Evolutionary conservation across 2,888 invertebrate genomes (phyloP), one percentile per base, ranked within the genome.

Genomic region (Heterodera filipjevi): DNA sequence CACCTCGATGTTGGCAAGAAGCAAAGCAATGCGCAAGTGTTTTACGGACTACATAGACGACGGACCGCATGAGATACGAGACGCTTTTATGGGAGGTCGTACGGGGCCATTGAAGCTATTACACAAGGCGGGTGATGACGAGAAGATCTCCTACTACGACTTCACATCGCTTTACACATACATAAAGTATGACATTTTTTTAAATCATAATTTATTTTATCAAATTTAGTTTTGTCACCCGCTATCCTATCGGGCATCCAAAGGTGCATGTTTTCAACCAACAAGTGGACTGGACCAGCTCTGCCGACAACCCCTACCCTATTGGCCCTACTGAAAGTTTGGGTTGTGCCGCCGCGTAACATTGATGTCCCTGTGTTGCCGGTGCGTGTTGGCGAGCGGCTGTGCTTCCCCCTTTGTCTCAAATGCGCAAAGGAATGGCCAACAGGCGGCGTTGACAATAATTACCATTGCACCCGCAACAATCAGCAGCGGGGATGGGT

Each of bases 121-220:
- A 8, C 49, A 71, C 71, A 32, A 44, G 3, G 46, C 71, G 53
- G 19, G 12, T 5, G 1, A 0, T 0, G 71, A 35, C 5, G 71
- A 71, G 14, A 71, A 71, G 33, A 71, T 71, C 3, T 71, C 71
- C 1, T 71, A 71, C 12, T 71, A 71, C 30, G 71, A 77, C n/a
- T 46, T 77, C 1, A 68, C 68, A 0, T 83, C 80, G 0, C 49
- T 82, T 3, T 80, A 80, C 71, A 82, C 80, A 0, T 79, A 39
- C 19, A 22, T 53, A 6, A 53, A 53, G 53, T 53, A 22, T 19
- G 53, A 19, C 22, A 3, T 53, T 53, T 53, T 6, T 53, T 53
- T 53, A n/a, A 22, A 53, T 3, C 5, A 14, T 22, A 22, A 22
- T 0, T 3, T 5, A n/a, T 16, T 22, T 5, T 19, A 53, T n/a